phyloP scores from a whole-genome alignment of 2,888 invertebrate species.

The Atherix ibis region DNA sequence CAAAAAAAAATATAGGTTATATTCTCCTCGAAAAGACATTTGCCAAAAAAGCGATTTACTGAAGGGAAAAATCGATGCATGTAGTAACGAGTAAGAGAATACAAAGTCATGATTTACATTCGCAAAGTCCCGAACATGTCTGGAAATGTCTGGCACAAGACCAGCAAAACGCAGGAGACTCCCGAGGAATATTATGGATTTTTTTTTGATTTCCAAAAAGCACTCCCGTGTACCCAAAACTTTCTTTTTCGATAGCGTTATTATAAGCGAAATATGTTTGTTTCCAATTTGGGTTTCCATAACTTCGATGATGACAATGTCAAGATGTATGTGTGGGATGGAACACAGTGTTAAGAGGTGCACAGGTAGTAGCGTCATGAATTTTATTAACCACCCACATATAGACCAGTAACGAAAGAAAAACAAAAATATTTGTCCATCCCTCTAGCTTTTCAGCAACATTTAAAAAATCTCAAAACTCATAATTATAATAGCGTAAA shows the following conservation, averaged over 20 bases:
- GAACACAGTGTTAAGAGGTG: conserved; percentile 19
- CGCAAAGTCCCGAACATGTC: conserved; percentile 5
- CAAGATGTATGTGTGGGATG: conserved; percentile 19
- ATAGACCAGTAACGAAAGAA: too few species aligned
- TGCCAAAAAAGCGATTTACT: conserved; percentile 5
- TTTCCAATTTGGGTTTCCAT: conserved; percentile 17
- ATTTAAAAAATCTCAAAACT: conserved; percentile 3
- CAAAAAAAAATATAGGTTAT: too few species aligned
- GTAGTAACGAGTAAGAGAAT: conserved; percentile 4
- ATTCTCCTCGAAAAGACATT: too few species aligned
- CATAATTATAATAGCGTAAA: conserved; percentile 1
- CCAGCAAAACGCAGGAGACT: conserved; percentile 6
- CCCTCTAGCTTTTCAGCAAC: not conserved
- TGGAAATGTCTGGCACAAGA: conserved; percentile 5
- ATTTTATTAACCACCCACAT: too few species aligned
- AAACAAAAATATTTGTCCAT: too few species aligned
- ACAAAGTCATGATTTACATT: conserved; percentile 6
- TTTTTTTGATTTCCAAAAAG: too few species aligned
- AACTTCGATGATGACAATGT: conserved; percentile 16
- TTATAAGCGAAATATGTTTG: conserved; percentile 18
- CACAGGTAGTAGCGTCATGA: conserved; percentile 13
- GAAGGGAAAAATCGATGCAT: conserved; percentile 6
- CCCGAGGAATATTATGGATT: conserved; percentile 5
- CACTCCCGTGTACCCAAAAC: conserved; percentile 6
- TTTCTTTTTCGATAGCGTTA: conserved; percentile 17